Evolutionary conservation across 92 coral and sea anemone genomes (phyloP), one percentile per base, ranked within the genome.

Genomic region (Bergia puertoricense): DNA sequence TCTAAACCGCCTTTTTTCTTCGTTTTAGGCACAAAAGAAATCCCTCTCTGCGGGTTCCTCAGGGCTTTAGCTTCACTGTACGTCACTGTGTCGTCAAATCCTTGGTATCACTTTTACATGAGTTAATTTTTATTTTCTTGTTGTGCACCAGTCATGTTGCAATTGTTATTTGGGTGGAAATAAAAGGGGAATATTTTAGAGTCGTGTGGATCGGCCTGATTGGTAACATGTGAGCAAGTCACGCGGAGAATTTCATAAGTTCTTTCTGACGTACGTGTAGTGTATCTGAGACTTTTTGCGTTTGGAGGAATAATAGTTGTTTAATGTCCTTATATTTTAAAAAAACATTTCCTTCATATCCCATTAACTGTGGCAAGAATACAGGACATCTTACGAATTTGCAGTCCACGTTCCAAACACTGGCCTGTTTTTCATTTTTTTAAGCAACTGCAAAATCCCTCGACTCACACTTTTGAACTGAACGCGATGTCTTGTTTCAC

Each of bases 151-250:
- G 77, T 23, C 59, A 48, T 44, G 44, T 46, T 65, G 86, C 59
- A 18, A 67, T 37, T 30, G 56, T 44, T 46, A 6, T 20, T 83
- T 45, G 23, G 7, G 46, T 50, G 79, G 42, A 71, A 84, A 69
- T 69, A 84, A 84, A 71, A 38, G 54, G 68, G 79, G 87, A 67
- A 69, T 40, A 65, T 84, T 84, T 84, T 71, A 56, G 79, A 84
- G 72, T 46, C 36, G 68, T 39, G 46, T 54, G 23, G 56, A 81
- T 20, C 41, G 4, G 51, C 23, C 13, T 80, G 22, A 18, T 18
- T 6, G 37, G 13, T 73, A 37, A 23, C 45, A 7, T 5, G 16
- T 54, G 59, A 3, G 16, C 59, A 54, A 0, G 59, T 54, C 59
- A 3, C 3, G 59, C 59, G 59, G 59, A 14, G 69, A 23, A 20